Percentiles rank a stretch among this genome's conserved stretches.
Evolutionary conservation across 30 jellyfish, hydroid and myxozoan genomes (phyloP).

Genomic region (Cassiopea xamachana): DNA sequence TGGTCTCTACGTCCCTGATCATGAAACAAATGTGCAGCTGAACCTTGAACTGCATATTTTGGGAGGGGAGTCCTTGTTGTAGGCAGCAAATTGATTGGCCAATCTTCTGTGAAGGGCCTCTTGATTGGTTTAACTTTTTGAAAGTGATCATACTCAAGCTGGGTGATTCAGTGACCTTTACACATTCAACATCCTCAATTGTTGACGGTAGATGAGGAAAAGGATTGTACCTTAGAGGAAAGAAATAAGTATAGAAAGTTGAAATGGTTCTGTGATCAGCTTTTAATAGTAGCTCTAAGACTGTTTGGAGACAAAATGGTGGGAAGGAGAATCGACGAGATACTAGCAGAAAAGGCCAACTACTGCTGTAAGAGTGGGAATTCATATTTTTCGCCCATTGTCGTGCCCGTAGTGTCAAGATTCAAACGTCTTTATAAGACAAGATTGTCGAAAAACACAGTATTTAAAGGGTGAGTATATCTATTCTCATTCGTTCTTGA

Average conservation of each 20-base stretch:
- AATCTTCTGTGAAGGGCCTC: background rate
- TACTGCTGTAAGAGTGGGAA: conserved; percentile 21
- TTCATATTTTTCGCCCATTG: conserved; percentile 59
- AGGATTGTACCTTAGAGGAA: too few relatives aligned
- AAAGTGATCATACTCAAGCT: conserved; percentile 5
- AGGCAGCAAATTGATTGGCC: background rate
- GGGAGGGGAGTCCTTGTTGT: background rate
- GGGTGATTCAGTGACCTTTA: background rate
- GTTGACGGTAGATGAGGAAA: background rate
- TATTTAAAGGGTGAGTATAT: conserved; percentile 59
- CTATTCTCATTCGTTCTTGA: background rate
- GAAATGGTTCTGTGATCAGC: too few relatives aligned
- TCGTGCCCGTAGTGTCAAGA: conserved; percentile 66
- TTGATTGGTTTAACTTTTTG: background rate
- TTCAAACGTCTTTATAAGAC: conserved; percentile 63
- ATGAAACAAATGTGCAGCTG: background rate
- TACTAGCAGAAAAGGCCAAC: conserved; percentile 48
- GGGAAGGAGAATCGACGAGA: conserved; percentile 62
- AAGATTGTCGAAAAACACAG: conserved; percentile 48
- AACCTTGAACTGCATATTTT: background rate
- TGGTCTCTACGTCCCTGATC: too few relatives aligned
- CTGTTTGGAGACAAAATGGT: conserved; percentile 28
- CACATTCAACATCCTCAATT: background rate
- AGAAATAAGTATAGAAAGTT: too few relatives aligned
- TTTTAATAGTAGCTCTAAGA: too few relatives aligned